Conservation (phyloP, 2,888 invertebrate species). For the Netelia inedita region DNA sequence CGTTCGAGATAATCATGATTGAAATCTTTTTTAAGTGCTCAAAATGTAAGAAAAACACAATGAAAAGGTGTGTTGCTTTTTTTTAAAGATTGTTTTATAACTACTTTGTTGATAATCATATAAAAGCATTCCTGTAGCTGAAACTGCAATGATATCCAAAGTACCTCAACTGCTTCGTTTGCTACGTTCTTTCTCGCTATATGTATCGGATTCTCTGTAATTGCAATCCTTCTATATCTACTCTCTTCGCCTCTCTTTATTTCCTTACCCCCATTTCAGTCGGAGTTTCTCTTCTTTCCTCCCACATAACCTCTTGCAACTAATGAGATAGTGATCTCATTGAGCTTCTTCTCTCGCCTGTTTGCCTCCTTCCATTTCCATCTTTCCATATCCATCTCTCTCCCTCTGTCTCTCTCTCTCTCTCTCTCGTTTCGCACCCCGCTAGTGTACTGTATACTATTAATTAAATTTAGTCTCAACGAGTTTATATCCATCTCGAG, state of each 20-base stretch:
- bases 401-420: background rate
- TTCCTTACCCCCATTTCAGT: background rate
- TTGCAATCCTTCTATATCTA: slow-evolving; percentile 31
- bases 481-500: slow-evolving; percentile 40
- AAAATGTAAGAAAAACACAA: too few relatives aligned
- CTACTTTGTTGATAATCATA: background rate
- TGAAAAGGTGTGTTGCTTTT: too few relatives aligned
- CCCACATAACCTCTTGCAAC: slow-evolving; percentile 33
- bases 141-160: slow-evolving; percentile 26
- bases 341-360: slow-evolving; percentile 71
- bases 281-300: slow-evolving; percentile 2
- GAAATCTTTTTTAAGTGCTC: too few relatives aligned
- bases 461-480: slow-evolving; percentile 73
- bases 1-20: too few relatives aligned
- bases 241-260: background rate
- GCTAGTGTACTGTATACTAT: slow-evolving; percentile 68
- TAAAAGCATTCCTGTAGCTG: background rate
- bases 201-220: slow-evolving; percentile 30
- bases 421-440: slow-evolving; percentile 27
- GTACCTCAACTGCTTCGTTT: slow-evolving; percentile 23
- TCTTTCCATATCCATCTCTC: background rate
- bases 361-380: slow-evolving; percentile 33
- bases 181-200: slow-evolving; percentile 5
- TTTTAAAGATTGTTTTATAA: background rate
- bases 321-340: slow-evolving; percentile 77